Conservation (phyloP, 2,797 vertebrate genomes). For the Spinus olivaceus region DNA sequence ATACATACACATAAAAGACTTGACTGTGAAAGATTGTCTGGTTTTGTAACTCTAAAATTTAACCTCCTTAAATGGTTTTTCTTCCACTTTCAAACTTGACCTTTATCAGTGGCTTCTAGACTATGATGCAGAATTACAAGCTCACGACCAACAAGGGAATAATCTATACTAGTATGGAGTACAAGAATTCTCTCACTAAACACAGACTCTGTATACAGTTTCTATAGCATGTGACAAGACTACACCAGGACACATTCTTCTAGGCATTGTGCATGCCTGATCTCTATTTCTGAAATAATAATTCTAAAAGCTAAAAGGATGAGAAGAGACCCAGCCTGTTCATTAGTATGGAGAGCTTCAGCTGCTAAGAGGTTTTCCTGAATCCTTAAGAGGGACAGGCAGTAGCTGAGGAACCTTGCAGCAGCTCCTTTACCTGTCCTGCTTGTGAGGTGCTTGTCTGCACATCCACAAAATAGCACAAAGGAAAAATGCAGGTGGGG, state of each 20-base stretch:
- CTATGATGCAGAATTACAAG: neutral
- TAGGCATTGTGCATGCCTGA: neutral
- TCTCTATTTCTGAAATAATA: neutral
- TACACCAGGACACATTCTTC: neutral
- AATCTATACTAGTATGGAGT: neutral
- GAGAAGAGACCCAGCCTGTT: neutral
- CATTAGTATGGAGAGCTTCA: neutral
- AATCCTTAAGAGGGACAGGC: neutral
- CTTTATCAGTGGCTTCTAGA: neutral
- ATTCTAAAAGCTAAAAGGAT: neutral
- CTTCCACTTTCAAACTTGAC: neutral
- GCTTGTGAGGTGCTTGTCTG: neutral
- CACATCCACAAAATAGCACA: neutral
- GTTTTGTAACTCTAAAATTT: neutral
- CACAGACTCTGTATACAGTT: neutral
- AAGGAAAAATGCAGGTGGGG: neutral
- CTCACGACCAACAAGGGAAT: neutral
- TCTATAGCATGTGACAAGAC: neutral
- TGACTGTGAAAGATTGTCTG: neutral
- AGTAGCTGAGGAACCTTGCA: neutral
- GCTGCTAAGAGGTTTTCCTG: neutral
- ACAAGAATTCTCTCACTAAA: neutral
- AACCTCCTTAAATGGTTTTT: neutral
- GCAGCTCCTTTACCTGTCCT: neutral
- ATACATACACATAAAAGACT: neutral